phyloP scores from a whole-genome alignment of 2,888 invertebrate species.

The Magallana nippona region DNA sequence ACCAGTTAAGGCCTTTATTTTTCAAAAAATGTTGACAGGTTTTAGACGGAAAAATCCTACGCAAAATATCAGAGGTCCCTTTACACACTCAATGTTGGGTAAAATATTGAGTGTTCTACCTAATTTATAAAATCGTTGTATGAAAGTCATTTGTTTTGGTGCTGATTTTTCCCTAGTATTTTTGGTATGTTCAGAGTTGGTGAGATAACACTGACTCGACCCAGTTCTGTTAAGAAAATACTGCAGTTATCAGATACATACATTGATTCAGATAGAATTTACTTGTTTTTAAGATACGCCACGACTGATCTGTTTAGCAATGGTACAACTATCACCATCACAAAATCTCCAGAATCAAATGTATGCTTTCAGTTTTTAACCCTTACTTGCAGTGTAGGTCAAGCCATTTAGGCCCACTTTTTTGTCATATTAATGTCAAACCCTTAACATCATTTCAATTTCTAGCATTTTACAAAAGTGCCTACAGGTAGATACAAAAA shows the following conservation, averaged over 20 bases:
- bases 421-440: not conserved
- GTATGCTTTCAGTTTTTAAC: not conserved
- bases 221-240: not conserved
- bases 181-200: conserved; percentile 6
- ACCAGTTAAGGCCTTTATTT: not conserved
- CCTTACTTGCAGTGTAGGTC: not conserved
- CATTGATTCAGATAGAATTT: not conserved
- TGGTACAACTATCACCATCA: not conserved
- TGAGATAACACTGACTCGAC: not conserved
- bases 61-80: not conserved
- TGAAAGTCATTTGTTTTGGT: not conserved
- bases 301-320: conserved; percentile 16
- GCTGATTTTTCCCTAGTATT: not conserved
- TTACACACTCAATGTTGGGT: not conserved
- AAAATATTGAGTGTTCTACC: not conserved
- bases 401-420: not conserved
- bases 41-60: not conserved
- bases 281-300: not conserved
- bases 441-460: not conserved
- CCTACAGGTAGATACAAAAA: not conserved
- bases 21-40: conserved; percentile 19
- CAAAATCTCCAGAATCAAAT: not conserved
- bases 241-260: too few species aligned
- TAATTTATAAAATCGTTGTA: not conserved
- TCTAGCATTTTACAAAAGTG: not conserved